These are phyloP conservation scores for Muscicapa adusta DNA, from an alignment of 2,113 vertebrate genomes.

Conservation along the genomic window DNA sequence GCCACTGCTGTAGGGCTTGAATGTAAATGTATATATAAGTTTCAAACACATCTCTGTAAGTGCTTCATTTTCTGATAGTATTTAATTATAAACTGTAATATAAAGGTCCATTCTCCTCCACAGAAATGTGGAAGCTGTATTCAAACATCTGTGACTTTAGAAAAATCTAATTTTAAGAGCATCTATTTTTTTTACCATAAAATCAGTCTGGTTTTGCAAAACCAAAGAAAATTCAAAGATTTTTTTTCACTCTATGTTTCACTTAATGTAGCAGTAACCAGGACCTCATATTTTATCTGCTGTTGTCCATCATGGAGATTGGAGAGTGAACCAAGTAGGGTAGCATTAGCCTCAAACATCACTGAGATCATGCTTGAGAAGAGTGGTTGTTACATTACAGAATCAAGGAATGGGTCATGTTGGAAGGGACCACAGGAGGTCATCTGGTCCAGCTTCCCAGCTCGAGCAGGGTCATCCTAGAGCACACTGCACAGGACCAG, in stretches of 20 bases:
- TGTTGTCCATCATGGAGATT: not conserved
- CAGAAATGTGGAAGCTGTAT: not conserved
- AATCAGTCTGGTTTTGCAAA: not conserved
- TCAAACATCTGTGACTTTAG: not conserved
- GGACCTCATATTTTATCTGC: not conserved
- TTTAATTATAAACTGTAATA: not conserved
- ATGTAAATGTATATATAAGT: not conserved
- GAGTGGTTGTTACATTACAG: not conserved
- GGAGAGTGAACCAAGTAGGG: not conserved
- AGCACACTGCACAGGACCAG: not conserved
- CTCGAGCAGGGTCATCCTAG: not conserved
- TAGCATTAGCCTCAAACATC: not conserved
- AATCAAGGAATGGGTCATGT: not conserved
- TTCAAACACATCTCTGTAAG: not conserved
- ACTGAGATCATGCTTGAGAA: not conserved
- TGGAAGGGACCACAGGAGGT: not conserved
- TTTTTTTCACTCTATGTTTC: not conserved
- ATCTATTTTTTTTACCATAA: not conserved
- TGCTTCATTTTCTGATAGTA: not conserved
- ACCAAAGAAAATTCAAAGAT: not conserved
- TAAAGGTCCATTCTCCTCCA: not conserved
- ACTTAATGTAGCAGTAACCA: not conserved
- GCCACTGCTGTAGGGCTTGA: not conserved
- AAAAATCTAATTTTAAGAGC: not conserved
- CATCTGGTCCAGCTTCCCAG: not conserved